Evolutionary conservation across 2,113 vertebrate species (phyloP).

Genomic region (Perognathus longimembris): DNA sequence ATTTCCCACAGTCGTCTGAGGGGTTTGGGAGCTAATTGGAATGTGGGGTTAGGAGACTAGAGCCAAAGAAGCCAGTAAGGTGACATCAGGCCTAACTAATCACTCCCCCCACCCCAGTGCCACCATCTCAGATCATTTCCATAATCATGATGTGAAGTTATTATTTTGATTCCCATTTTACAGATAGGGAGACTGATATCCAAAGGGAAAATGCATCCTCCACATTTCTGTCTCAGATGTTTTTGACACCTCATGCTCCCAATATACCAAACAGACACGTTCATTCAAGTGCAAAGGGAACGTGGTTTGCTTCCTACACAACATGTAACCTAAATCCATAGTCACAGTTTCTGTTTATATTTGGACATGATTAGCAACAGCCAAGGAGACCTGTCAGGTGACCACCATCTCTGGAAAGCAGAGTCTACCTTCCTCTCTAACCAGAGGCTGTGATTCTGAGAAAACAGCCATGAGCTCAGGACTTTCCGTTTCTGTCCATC

Average conservation of each 20-base stretch:
- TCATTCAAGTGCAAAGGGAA: neutral
- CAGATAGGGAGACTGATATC: neutral
- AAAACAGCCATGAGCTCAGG: neutral
- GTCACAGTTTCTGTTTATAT: neutral
- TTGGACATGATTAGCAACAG: neutral
- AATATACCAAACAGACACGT: rapidly evolving
- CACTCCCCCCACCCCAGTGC: neutral
- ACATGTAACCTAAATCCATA: neutral
- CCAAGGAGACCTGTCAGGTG: rapidly evolving
- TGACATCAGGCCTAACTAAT: neutral
- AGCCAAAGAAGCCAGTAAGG: neutral
- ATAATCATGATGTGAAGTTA: neutral
- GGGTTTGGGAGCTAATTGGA: too few species aligned
- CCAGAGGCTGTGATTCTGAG: neutral
- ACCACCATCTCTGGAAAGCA: too few species aligned
- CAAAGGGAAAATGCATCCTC: neutral
- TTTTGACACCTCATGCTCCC: neutral
- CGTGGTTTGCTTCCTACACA: neutral
- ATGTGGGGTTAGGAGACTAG: neutral
- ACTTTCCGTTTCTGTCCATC: neutral
- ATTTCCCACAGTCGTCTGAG: neutral
- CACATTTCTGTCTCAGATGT: neutral
- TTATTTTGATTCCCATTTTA: neutral
- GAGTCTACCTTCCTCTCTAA: neutral
- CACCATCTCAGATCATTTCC: neutral